Evolutionary conservation across 2,113 vertebrate species (phyloP), one percentile per base, ranked within the genome.

Genomic region (Orycteropus afer): DNA sequence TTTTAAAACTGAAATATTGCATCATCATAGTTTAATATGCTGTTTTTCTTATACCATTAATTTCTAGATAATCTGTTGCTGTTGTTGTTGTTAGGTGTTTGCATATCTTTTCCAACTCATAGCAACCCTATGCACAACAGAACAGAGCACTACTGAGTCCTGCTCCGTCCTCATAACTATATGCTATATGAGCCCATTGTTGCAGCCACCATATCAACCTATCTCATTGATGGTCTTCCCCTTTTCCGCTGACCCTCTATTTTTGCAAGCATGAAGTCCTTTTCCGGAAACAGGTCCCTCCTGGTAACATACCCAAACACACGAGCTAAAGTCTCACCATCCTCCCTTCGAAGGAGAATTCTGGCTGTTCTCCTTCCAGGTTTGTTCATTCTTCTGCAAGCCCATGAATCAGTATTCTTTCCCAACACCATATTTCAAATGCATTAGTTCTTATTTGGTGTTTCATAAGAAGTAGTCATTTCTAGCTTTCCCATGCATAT

Each of bases 11-110:
- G 32, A 80, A 74, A 57, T 32, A 45, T 86, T 87, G 20, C 5
- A 37, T 25, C 3, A 55, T 71, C 57, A 93, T 73, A 94, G 83
- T 80, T 91, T 94, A 69, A 3, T n/a, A 20, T 73, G 20, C 15
- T 82, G 34, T 83, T 80, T 96, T 97, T 86, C 49, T 86, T 5
- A 76, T 40, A 34, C 63, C 25, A 47, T 76, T 82, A 71, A 87
- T 71, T 96, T 78, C 59, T 86, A 53, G 77, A 45, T 92, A 89
- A 91, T 49, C 13, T 91, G 27, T 57, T 57, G 29, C 34, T 29
- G 27, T 34, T 29, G 27, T 40, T 37, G 18, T 40, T 71, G 67
- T 37, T 37, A 40, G 67, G 67, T 40, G 17, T 18, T n/a, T n/a
- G n/a, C 7, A 18, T 22, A 20, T 71, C 18, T 2, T 18, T 71